phyloP scores from a whole-genome alignment of 2,797 vertebrate species.

The Eidolon dupreanum region DNA sequence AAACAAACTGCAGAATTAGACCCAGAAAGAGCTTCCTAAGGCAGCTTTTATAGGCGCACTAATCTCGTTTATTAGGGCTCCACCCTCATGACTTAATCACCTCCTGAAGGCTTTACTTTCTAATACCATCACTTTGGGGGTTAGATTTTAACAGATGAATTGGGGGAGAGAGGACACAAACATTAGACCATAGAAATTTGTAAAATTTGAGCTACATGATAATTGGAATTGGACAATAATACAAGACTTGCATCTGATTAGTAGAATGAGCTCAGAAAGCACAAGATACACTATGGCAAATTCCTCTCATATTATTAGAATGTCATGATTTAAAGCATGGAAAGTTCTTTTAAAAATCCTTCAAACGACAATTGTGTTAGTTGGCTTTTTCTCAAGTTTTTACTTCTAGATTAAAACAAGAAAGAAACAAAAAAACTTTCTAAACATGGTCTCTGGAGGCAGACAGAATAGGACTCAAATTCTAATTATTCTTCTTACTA shows the following conservation, averaged over 20 bases:
- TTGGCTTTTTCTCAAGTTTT: not conserved
- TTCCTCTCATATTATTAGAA: not conserved
- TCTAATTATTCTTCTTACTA: not conserved
- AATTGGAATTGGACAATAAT: not conserved
- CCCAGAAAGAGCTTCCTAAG: no score
- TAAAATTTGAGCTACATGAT: not conserved
- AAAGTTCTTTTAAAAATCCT: not conserved
- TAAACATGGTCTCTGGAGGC: not conserved
- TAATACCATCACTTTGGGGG: not conserved
- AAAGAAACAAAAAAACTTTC: not conserved
- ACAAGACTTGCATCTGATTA: not conserved
- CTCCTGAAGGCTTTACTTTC: not conserved
- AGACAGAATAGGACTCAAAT: not conserved
- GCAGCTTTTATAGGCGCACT: not conserved
- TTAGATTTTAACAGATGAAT: not conserved
- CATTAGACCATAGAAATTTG: not conserved
- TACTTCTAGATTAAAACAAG: slow-evolving; percentile 1
- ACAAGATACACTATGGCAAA: not conserved
- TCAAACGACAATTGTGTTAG: not conserved
- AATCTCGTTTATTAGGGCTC: not conserved
- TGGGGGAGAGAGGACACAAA: not conserved
- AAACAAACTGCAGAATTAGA: not conserved
- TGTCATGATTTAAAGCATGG: not conserved
- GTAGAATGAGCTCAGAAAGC: not conserved
- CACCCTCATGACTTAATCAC: not conserved